Base-by-base conservation (phyloP, 1,140 invertebrate species). In the Drosophila burlai region DNA sequence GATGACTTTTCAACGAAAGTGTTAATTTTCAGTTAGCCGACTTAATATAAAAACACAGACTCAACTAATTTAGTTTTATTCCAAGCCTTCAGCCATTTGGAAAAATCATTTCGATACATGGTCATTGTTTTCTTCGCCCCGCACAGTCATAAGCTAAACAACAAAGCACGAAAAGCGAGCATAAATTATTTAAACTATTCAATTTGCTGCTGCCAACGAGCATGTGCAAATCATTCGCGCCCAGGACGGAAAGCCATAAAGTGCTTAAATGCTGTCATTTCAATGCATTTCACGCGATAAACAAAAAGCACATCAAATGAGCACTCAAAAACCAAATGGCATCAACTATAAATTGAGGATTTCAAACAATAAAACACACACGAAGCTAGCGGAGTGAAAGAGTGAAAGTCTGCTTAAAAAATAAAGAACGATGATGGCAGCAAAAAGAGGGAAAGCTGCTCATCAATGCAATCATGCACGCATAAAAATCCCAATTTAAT, bases 401-500 rank as follows among this genome's bases (percentile, higher is more conserved):
- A 38, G 49, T 24, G 21, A 71, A 52, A 24, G 58, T 31, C 34
- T 55, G 38, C 26, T 8, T 11, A 10, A 31, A 24, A 58, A 26
- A 21, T 21, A 15, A 15, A 47, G 24, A 47, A 24, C 13, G 21
- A 47, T 47, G 45, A 24, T 43, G 29, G 38, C 15, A 45, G 43
- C 18, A 59, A 65, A 46, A 54, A 59, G n/a, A 45, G 43, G 54
- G 54, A 58, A 62, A 57, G 38, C 67, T 43, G 77, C 86, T 89
- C 80, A 83, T 87, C 76, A 87, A 89, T 89, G 81, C 77, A 84
- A 84, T 89, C 81, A 71, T 80, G 83, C 71, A 80, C 83, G 83
- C 78, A 89, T 76, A 85, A 85, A 90, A 90, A 90, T 82, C 82
- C 52, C 79, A 80, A 90, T 85, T 90, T 90, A 90, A 90, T 90